Percentiles rank a stretch among this genome's conserved stretches.
Conservation (phyloP, 2,797 vertebrate species). For the Martes flavigula region DNA sequence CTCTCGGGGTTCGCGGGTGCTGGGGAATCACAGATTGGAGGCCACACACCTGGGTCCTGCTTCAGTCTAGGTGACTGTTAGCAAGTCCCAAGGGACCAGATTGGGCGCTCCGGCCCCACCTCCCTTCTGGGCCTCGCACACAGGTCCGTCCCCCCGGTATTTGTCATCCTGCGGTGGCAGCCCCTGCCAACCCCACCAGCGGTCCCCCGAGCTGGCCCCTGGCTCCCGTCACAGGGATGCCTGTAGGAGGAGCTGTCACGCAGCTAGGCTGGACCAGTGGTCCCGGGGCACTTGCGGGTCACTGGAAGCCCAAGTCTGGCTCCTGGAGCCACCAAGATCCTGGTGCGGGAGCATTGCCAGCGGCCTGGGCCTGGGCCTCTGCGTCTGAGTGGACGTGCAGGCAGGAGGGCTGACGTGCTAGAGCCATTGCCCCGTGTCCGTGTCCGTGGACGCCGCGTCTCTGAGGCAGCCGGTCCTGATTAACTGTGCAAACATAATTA, state of each 20-base stretch:
- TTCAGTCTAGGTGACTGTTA: background rate
- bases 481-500: constrained; percentile 84
- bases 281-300: background rate
- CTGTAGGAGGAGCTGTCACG: rapidly evolving
- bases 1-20: background rate
- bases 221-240: background rate
- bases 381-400: background rate
- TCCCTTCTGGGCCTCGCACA: background rate
- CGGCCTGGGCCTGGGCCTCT: rapidly evolving
- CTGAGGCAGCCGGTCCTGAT: constrained; percentile 76
- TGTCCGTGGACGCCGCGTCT: background rate
- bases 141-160: background rate
- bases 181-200: background rate
- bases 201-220: too few relatives aligned
- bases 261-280: background rate
- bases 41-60: background rate
- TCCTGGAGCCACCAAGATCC: background rate
- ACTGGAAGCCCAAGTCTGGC: background rate
- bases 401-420: background rate
- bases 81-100: background rate
- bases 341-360: rapidly evolving
- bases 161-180: background rate
- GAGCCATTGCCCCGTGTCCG: background rate
- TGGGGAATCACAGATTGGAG: background rate
- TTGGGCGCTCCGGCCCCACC: rapidly evolving